Evolutionary conservation across 2,113 vertebrate species (phyloP), one percentile per base, ranked within the genome.

Genomic region (Neolamprologus fasciatus): DNA sequence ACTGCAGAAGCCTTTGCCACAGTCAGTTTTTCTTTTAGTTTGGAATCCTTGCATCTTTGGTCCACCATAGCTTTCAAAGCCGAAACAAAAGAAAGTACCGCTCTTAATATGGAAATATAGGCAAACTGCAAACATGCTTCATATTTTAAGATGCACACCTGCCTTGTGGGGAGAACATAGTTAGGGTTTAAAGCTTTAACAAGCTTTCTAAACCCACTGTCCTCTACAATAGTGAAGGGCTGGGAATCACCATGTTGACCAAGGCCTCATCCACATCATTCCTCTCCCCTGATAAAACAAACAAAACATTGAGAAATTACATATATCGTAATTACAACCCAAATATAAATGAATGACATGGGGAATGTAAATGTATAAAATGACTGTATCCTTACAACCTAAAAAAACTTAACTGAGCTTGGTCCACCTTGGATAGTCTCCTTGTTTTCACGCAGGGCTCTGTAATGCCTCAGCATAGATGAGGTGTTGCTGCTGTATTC

Each of bases 171-270:
- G 55, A 28, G 5, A 58, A 58, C 13, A 5, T 57, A 28, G 23
- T 28, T 28, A 1, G 8, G 0, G 55, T 58, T 58, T 0, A 58
- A 58, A 58, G 8, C 0, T 28, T 2, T 9, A 58, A 28, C 13
- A 28, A 9, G 23, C 55, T 58, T 58, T 16, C 23, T 28, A 58
- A 58, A 58, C 23, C 3, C 55, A 58, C 23, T 16, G 13, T 58
- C 23, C 55, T 58, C 55, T 3, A 58, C 55, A 58, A 5, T 16
- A 58, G 55, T 58, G 23, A 58, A 28, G 55, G 55, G 55, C 55
- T 9, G 23, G 55, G 13, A 58, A 58, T 28, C 8, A 26, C 23
- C 7, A 57, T 26, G 54, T 57, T 57, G 21, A 55, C 12, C 21
- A 26, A 55, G 21, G 54, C 54, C 21, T 55, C 54, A 55, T 26